A percentile compares a stretch with the other conserved stretches of the same genome.
Evolutionary conservation across 2,888 invertebrate genomes (phyloP).

Genomic region (Agrochola lota): DNA sequence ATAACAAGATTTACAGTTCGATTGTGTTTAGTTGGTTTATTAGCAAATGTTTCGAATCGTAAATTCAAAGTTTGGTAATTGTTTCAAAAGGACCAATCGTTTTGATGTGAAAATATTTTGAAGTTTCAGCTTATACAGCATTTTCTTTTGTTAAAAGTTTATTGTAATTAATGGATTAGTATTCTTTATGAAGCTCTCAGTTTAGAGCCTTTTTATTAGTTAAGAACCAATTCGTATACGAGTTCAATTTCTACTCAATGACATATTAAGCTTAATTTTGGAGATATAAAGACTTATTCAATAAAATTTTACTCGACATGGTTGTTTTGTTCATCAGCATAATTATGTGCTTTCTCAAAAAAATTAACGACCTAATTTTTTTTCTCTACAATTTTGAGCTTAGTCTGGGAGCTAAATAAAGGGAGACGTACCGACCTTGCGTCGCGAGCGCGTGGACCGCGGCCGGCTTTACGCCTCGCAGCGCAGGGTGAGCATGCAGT

Average conservation of each 20-base stretch:
- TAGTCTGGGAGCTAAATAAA: conserved; percentile 68
- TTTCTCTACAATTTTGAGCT: conserved; percentile 2
- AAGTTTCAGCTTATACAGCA: not conserved
- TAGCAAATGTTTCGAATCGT: conserved; percentile 16
- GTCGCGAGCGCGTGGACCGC: conserved; percentile 87
- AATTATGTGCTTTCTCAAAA: not conserved
- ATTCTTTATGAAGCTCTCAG: too few species aligned
- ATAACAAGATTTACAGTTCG: conserved; percentile 3
- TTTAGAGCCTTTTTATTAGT: not conserved
- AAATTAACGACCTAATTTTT: not conserved
- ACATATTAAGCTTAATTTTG: not conserved
- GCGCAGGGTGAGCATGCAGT: conserved; percentile 91
- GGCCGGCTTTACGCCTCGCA: conserved; percentile 92
- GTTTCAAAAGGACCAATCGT: not conserved
- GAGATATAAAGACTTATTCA: too few species aligned
- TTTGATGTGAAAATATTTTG: not conserved
- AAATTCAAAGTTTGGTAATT: not conserved
- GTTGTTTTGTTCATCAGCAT: not conserved
- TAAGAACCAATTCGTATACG: not conserved
- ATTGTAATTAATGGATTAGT: too few species aligned
- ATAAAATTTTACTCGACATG: not conserved
- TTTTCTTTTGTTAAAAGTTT: too few species aligned
- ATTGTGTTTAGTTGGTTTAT: conserved; percentile 17
- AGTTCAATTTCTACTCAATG: not conserved
- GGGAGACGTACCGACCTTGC: conserved; percentile 89